phyloP scores from a whole-genome alignment of 2,797 vertebrate species.

The Rhincodon typus region DNA sequence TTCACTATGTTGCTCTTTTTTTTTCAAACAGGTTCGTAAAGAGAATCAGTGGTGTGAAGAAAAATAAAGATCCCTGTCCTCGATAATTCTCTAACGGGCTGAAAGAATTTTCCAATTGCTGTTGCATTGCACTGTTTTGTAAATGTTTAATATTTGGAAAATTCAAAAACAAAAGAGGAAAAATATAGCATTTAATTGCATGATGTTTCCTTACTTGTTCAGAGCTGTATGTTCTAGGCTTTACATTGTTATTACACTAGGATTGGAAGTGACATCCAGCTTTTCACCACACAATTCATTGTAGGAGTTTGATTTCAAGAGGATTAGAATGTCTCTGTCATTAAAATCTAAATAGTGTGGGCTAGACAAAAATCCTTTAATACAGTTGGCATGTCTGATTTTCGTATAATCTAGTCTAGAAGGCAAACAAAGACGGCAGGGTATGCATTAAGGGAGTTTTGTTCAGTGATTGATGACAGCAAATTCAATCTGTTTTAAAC shows the following conservation, averaged over 20 bases:
- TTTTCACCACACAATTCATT: not conserved
- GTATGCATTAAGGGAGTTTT: constrained; percentile 18
- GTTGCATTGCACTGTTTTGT: constrained; percentile 98
- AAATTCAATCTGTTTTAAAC: not conserved
- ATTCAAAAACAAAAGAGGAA: constrained; percentile 56
- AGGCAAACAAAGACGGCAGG: not conserved
- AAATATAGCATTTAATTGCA: constrained; percentile 46
- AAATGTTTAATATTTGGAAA: constrained; percentile 90
- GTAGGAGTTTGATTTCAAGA: not conserved
- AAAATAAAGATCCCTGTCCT: constrained; percentile 67
- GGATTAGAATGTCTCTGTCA: not conserved
- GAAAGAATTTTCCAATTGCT: constrained; percentile 78
- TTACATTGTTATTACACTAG: not conserved
- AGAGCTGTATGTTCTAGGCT: constrained; percentile 47
- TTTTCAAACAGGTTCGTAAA: constrained; percentile 78
- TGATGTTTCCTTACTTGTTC: constrained; percentile 75
- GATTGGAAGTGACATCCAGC: constrained; percentile 14
- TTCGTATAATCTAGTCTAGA: not conserved
- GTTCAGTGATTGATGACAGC: not conserved
- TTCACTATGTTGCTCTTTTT: constrained; percentile 35
- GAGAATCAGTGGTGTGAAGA: constrained; percentile 99
- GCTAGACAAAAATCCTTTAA: constrained; percentile 27
- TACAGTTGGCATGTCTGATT: not conserved
- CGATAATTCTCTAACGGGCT: constrained; percentile 65
- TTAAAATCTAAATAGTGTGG: not conserved